Percentiles rank a stretch among this genome's conserved stretches.
Conservation (phyloP, 2,888 invertebrate genomes). For the Caenorhabditis becei region DNA sequence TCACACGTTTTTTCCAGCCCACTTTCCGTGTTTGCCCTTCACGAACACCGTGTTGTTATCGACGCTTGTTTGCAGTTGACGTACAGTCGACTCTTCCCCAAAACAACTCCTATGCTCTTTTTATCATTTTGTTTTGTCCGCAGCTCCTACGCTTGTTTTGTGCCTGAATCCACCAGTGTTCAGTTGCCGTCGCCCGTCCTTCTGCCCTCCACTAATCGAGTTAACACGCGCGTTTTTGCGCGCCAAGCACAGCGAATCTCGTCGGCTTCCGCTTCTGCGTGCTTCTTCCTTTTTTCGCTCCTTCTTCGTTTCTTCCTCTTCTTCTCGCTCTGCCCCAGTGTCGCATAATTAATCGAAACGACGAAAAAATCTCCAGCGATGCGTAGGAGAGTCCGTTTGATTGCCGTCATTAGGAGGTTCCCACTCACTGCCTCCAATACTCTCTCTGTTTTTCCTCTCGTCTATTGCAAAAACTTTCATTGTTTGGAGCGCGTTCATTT, state of each 20-base stretch:
- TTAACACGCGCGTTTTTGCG: slow-evolving; percentile 36
- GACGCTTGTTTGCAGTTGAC: neutral
- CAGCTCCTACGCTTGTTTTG: neutral
- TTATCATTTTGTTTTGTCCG: neutral
- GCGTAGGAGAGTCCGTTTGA: slow-evolving; percentile 1
- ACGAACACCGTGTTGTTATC: slow-evolving; percentile 9
- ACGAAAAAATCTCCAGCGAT: slow-evolving; percentile 2
- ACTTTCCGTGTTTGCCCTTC: slow-evolving; percentile 5
- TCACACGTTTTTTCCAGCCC: slow-evolving; percentile 18
- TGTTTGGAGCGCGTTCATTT: slow-evolving; percentile 1
- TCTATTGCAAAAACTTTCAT: slow-evolving; percentile 13
- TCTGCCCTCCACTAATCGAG: slow-evolving; percentile 36
- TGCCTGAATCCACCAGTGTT: slow-evolving; percentile 1
- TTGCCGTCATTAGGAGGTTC: slow-evolving; percentile 43
- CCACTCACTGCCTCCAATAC: slow-evolving; percentile 1
- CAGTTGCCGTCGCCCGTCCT: neutral
- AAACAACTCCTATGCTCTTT: neutral
- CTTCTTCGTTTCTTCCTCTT: slow-evolving; percentile 10
- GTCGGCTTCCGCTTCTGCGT: slow-evolving; percentile 1
- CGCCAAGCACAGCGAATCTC: slow-evolving; percentile 5
- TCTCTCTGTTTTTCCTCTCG: slow-evolving; percentile 2
- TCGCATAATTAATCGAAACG: slow-evolving; percentile 39
- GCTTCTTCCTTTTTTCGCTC: slow-evolving; percentile 11
- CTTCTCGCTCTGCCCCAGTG: slow-evolving; percentile 21
- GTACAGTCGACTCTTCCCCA: neutral